Evolutionary conservation across 2,888 invertebrate species (phyloP).

Genomic region (Icerya purchasi): DNA sequence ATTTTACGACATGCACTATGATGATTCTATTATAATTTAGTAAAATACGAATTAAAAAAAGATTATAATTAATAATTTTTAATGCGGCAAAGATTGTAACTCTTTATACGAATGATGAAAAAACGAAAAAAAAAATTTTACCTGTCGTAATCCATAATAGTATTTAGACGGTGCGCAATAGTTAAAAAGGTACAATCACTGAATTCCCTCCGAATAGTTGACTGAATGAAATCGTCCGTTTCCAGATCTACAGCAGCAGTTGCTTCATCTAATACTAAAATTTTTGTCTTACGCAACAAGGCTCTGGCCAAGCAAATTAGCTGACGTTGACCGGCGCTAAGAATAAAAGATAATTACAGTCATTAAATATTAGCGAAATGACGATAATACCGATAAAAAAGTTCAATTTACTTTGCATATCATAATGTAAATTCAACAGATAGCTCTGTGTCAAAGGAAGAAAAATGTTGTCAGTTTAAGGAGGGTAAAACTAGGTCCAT

Average conservation of each 20-base stretch:
- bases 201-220: constrained; percentile 72
- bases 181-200: constrained; percentile 70
- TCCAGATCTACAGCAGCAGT: constrained; percentile 79
- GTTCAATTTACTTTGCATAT: not conserved
- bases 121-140: constrained; percentile 17
- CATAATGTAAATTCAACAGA: too few species aligned
- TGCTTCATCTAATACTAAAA: constrained; percentile 67
- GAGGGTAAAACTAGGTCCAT: too few species aligned
- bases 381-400: not conserved
- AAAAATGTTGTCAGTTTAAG: too few species aligned
- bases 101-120: not conserved
- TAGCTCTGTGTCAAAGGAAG: too few species aligned
- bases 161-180: constrained; percentile 80
- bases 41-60: too few species aligned
- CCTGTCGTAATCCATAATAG: constrained; percentile 70
- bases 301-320: constrained; percentile 68
- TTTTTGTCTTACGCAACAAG: constrained; percentile 62
- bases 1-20: too few species aligned
- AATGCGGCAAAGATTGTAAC: not conserved
- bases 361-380: not conserved
- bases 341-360: constrained; percentile 15
- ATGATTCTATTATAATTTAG: too few species aligned
- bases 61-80: too few species aligned
- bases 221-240: constrained; percentile 74
- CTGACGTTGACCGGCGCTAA: constrained; percentile 76